phyloP scores from a whole-genome alignment of 2,797 vertebrate genomes.

The Gymnoscopelus braueri region DNA sequence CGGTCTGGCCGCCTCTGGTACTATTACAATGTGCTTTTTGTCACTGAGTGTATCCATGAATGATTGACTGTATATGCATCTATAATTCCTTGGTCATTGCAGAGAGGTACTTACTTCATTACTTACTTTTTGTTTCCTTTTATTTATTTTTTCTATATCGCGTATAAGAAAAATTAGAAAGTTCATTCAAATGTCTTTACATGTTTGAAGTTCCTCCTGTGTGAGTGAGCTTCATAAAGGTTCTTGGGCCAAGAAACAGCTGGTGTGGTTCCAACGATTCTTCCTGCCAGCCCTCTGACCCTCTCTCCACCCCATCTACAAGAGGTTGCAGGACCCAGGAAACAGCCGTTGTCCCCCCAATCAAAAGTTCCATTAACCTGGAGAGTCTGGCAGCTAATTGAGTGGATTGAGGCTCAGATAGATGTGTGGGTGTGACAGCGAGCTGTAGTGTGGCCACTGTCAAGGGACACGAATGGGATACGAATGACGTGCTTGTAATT shows the following conservation, averaged over 20 bases:
- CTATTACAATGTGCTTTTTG: too few species aligned
- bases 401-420: slow-evolving; percentile 62
- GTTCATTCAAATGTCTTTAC: too few species aligned
- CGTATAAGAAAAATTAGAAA: too few species aligned
- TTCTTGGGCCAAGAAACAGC: not conserved
- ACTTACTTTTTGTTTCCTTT: too few species aligned
- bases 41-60: too few species aligned
- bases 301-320: slow-evolving; percentile 39
- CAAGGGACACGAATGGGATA: slow-evolving; percentile 33
- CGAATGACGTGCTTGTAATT: slow-evolving; percentile 71
- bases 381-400: slow-evolving; percentile 74
- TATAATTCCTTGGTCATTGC: too few species aligned
- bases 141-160: too few species aligned
- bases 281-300: slow-evolving; percentile 59
- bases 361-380: slow-evolving; percentile 82
- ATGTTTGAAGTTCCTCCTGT: too few species aligned
- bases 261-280: slow-evolving; percentile 37
- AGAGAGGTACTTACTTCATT: too few species aligned
- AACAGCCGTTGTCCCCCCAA: slow-evolving; percentile 64
- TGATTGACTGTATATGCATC: too few species aligned
- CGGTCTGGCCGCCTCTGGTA: too few species aligned
- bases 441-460: slow-evolving; percentile 47
- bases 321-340: slow-evolving; percentile 40
- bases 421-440: slow-evolving; percentile 21
- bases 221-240: too few species aligned